Evolutionary conservation across 2,888 invertebrate genomes (phyloP).

Genomic region (Podotricha telesiphe): DNA sequence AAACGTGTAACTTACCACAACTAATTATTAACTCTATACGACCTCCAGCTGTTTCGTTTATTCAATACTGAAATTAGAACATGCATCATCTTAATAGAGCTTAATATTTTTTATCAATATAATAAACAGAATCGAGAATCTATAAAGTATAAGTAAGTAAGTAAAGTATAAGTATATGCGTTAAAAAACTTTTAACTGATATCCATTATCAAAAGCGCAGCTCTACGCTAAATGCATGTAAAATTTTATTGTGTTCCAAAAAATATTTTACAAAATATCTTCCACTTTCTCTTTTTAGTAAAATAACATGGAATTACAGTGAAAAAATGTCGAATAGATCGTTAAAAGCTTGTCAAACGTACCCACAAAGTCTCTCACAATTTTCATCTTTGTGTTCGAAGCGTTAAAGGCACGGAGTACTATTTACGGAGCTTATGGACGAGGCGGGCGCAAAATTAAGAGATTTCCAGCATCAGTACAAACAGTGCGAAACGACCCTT

Average conservation of each 20-base stretch:
- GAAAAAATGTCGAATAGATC: slow-evolving; percentile 36
- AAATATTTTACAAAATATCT: slow-evolving; percentile 19
- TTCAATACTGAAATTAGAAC: slow-evolving; percentile 18
- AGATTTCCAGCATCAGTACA: slow-evolving; percentile 67
- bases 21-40: slow-evolving; percentile 41
- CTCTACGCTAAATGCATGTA: not conserved
- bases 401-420: slow-evolving; percentile 54
- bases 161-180: too few species aligned
- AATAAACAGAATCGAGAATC: not conserved
- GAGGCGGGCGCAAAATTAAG: slow-evolving; percentile 73
- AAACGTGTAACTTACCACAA: slow-evolving; percentile 49
- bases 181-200: too few species aligned
- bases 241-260: not conserved
- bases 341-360: slow-evolving; percentile 44
- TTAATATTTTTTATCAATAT: slow-evolving; percentile 1
- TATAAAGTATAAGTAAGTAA: not conserved
- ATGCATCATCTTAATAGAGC: not conserved
- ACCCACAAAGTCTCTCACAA: slow-evolving; percentile 43
- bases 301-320: slow-evolving; percentile 33
- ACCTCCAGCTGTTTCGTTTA: slow-evolving; percentile 24
- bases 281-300: slow-evolving; percentile 22
- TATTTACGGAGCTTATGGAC: slow-evolving; percentile 63
- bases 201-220: slow-evolving; percentile 3
- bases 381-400: slow-evolving; percentile 44
- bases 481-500: slow-evolving; percentile 71